These are phyloP conservation scores for Speoplatyrhinus poulsoni DNA, from an alignment of 2,113 vertebrate species.

Conservation along the genomic window DNA sequence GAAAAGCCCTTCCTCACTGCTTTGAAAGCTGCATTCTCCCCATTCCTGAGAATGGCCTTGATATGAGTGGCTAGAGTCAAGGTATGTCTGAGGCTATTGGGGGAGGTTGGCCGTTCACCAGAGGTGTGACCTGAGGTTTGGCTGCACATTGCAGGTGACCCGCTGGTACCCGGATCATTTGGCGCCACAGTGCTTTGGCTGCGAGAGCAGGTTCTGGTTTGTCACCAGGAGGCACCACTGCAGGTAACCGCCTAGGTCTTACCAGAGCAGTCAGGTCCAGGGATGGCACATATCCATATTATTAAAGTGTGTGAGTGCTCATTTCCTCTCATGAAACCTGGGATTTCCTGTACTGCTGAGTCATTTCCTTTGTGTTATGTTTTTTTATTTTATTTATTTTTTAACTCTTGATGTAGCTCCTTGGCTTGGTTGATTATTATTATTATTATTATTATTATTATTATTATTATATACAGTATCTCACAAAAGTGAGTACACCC, in stretches of 20 bases:
- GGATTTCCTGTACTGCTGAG: neutral
- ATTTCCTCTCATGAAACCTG: neutral
- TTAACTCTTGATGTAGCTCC: neutral
- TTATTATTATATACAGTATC: no score
- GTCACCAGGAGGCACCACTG: conserved; percentile 95
- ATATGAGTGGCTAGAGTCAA: neutral
- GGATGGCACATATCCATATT: neutral
- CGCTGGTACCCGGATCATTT: conserved; percentile 97
- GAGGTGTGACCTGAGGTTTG: conserved; percentile 16
- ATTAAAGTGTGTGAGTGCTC: conserved; percentile 4
- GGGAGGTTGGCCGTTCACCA: neutral
- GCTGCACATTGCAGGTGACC: conserved; percentile 83
- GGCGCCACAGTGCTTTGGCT: conserved; percentile 94
- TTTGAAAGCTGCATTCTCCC: no score
- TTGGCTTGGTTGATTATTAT: no score
- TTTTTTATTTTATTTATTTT: neutral
- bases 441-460: neutral
- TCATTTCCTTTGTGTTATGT: neutral
- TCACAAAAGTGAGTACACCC: no score
- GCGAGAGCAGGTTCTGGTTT: conserved; percentile 94
- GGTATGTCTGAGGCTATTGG: neutral
- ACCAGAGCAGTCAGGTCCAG: neutral
- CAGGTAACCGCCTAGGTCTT: conserved; percentile 79
- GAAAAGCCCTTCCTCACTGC: no score
- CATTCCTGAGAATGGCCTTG: no score